Percentiles rank a stretch among this genome's conserved stretches.
These are phyloP conservation scores for Sarotherodon lohbergeri DNA, from an alignment of 2,113 vertebrate species.

Conservation along the genomic window DNA sequence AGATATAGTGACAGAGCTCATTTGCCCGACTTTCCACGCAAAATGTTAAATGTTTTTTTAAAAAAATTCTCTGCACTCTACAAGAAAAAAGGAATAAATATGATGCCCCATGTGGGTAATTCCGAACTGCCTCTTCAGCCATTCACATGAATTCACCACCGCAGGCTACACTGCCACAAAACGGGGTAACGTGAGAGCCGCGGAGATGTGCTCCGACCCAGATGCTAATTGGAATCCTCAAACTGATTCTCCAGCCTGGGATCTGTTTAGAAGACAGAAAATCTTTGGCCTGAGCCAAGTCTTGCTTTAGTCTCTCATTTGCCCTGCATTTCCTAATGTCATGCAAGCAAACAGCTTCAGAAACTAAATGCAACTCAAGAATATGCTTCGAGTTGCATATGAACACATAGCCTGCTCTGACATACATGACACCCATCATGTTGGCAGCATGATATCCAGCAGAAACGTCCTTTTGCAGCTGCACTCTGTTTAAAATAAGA, in stretches of 20 bases:
- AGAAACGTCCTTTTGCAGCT: neutral
- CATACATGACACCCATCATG: neutral
- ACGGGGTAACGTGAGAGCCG: neutral
- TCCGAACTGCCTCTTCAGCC: slow-evolving; percentile 47
- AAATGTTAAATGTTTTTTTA: neutral
- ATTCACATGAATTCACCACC: slow-evolving; percentile 28
- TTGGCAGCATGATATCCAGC: accelerated
- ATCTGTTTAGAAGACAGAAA: slow-evolving; percentile 31
- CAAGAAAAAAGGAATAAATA: accelerated
- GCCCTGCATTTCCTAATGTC: neutral
- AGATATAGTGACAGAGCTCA: neutral
- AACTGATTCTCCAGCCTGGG: neutral
- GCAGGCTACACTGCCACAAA: slow-evolving; percentile 15
- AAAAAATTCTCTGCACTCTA: neutral
- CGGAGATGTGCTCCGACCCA: slow-evolving; percentile 18
- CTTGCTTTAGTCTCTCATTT: neutral
- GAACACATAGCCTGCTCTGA: slow-evolving; percentile 7
- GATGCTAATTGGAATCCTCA: slow-evolving; percentile 58
- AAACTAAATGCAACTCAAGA: neutral
- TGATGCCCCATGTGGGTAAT: neutral
- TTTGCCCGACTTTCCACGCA: neutral
- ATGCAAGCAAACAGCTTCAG: neutral
- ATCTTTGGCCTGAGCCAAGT: slow-evolving; percentile 21
- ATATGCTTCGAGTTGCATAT: neutral
- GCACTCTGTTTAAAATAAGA: neutral